Base-by-base conservation (phyloP, 1,140 invertebrate species). In the Cephus cinctus region DNA sequence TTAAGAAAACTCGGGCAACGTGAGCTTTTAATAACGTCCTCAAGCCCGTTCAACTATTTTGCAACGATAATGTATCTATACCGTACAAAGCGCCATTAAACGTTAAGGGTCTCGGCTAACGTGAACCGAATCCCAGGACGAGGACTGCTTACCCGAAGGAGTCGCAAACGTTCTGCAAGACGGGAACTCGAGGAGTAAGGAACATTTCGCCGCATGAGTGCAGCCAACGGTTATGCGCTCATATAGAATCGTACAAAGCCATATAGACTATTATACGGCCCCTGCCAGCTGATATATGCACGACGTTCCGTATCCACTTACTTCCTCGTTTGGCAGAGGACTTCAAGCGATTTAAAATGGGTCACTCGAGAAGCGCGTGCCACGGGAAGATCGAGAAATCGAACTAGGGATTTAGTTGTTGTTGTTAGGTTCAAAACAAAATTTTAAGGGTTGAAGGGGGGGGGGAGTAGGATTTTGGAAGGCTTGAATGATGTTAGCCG, bases 201-300 rank as follows among this genome's bases (percentile, higher is more conserved):
- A 36, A 42, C 38, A 52, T 57, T 51, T 48, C 49, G 43, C 19
- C 25, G 54, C 31, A 40, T 18, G 34, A 54, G 42, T 31, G 32
- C 35, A 35, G 49, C 23, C 43, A 48, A 57, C 44, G 47, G 47
- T 50, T 60, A 49, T 52, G 49, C 34, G 11, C 27, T 50, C 43
- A 12, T 59, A 57, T 49, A 50, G 56, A 52, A 52, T 48, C 42
- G 23, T 32, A 44, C 31, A 45, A 57, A 32, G 41, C 59, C 63
- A 61, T 62, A 65, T 60, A 62, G 61, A 60, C 61, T 63, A 42
- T 41, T 67, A 61, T 63, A 67, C 63, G 53, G 49, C 53, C 51
- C 56, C 51, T 52, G 42, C 49, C 48, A 50, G 21, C 51, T 65
- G 56, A 63, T 67, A 53, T 63, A 65, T 54, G 56, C 50, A 45